Percentiles rank a stretch among this genome's conserved stretches.
phyloP scores from a whole-genome alignment of 64 coral and sea anemone species.

The Montipora foliosa region DNA sequence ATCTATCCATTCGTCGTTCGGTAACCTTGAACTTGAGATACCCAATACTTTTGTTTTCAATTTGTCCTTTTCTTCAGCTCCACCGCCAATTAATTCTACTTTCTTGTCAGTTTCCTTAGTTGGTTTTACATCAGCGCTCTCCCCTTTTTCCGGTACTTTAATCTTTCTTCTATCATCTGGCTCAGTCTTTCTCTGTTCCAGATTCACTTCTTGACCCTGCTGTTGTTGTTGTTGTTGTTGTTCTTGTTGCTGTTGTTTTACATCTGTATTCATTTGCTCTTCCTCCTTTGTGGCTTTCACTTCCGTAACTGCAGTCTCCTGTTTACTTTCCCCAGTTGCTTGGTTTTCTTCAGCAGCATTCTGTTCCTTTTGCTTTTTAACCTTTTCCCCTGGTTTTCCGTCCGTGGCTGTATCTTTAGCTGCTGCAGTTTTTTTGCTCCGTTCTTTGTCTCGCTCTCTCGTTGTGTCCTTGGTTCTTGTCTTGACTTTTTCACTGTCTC shows the following conservation, averaged over 20 bases:
- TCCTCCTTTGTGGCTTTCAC: constrained; percentile 5
- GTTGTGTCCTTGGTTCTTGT: constrained; percentile 42
- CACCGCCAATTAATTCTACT: constrained; percentile 19
- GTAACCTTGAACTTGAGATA: constrained; percentile 84
- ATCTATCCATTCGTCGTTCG: constrained; percentile 89
- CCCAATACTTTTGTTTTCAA: constrained; percentile 61
- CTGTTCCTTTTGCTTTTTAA: constrained; percentile 44
- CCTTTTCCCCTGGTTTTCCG: constrained; percentile 12
- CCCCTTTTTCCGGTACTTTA: background rate
- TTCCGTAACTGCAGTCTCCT: background rate
- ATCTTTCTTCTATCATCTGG: constrained; percentile 31
- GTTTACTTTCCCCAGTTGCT: background rate
- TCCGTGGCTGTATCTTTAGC: background rate
- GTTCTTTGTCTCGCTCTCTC: constrained; percentile 44
- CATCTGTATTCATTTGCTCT: background rate
- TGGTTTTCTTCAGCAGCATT: background rate
- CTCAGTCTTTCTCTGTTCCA: constrained; percentile 51
- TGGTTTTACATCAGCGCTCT: background rate
- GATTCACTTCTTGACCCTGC: background rate
- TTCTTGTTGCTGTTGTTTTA: background rate
- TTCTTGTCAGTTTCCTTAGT: constrained; percentile 57
- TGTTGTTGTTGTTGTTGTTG: no score
- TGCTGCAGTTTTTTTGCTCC: constrained; percentile 19
- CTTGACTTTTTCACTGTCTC: constrained; percentile 69
- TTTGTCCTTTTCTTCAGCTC: constrained; percentile 70